Evolutionary conservation across 1,140 invertebrate species (phyloP).

Genomic region (Meloidogyne hapla): DNA sequence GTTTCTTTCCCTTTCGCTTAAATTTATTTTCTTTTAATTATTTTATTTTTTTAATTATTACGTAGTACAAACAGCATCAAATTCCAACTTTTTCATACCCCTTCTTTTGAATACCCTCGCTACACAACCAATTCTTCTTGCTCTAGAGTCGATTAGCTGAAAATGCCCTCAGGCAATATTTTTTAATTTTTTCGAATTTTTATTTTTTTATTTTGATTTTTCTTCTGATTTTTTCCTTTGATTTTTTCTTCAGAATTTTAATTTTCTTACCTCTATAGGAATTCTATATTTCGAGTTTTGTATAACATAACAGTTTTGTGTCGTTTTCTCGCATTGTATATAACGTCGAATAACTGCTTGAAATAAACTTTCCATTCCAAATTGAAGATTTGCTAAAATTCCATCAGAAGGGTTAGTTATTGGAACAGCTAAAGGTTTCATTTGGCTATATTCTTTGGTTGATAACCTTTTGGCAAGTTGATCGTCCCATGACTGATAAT

Average conservation of each 20-base stretch:
- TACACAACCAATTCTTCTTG: conserved; percentile 14
- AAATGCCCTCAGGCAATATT: background rate
- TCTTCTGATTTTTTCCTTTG: too few species aligned
- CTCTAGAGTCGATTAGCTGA: conserved; percentile 14
- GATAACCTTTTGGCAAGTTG: background rate
- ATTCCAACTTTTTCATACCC: background rate
- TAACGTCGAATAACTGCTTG: background rate
- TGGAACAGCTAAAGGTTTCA: conserved; percentile 5
- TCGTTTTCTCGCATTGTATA: background rate
- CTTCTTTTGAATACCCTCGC: conserved; percentile 9
- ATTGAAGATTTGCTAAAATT: conserved; percentile 1
- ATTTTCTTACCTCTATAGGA: conserved; percentile 12
- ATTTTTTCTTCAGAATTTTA: too few species aligned
- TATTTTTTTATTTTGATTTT: background rate
- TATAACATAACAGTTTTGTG: conserved; percentile 5
- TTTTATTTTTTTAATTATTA: background rate
- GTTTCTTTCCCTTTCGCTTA: background rate
- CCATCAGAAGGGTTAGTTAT: background rate
- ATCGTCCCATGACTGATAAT: conserved; percentile 15
- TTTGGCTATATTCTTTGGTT: background rate
- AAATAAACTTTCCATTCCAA: conserved; percentile 9
- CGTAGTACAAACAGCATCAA: conserved; percentile 16
- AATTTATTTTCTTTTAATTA: background rate
- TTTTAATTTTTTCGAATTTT: background rate
- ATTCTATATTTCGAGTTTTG: background rate